These are phyloP conservation scores for Ostrea denselamellosa DNA, from an alignment of 1,140 invertebrate species.

Conservation along the genomic window DNA sequence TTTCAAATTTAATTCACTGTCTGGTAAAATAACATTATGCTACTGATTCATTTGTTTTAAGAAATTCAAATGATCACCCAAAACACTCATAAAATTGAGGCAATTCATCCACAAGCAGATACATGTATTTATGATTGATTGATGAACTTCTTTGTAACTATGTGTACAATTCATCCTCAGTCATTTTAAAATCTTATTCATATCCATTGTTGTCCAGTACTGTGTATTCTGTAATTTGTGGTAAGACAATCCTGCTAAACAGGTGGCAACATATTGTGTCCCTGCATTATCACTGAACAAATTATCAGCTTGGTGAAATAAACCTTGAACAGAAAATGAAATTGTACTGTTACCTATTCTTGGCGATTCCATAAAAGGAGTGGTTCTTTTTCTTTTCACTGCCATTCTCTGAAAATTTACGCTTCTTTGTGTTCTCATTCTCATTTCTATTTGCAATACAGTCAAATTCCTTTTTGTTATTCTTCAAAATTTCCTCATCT, in stretches of 20 bases:
- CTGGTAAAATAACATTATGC: neutral
- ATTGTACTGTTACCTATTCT: neutral
- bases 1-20: neutral
- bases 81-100: constrained; percentile 23
- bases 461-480: neutral
- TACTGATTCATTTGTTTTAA: neutral
- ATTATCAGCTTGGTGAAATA: neutral
- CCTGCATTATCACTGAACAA: neutral
- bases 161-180: constrained; percentile 5
- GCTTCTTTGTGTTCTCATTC: neutral
- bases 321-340: neutral
- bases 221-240: neutral
- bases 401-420: neutral
- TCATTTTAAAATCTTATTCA: constrained; percentile 8
- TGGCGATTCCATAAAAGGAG: neutral
- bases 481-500: neutral
- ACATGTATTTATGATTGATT: neutral
- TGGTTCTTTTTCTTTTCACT: neutral
- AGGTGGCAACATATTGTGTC: neutral
- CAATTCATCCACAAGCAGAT: constrained; percentile 1
- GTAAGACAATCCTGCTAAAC: neutral
- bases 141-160: neutral
- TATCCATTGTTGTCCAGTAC: neutral
- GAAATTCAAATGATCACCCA: neutral
- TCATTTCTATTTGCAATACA: neutral